A percentile compares a stretch with the other conserved stretches of the same genome.
Conservation (phyloP, 2,797 vertebrate species). For the Loriculus beryllinus region DNA sequence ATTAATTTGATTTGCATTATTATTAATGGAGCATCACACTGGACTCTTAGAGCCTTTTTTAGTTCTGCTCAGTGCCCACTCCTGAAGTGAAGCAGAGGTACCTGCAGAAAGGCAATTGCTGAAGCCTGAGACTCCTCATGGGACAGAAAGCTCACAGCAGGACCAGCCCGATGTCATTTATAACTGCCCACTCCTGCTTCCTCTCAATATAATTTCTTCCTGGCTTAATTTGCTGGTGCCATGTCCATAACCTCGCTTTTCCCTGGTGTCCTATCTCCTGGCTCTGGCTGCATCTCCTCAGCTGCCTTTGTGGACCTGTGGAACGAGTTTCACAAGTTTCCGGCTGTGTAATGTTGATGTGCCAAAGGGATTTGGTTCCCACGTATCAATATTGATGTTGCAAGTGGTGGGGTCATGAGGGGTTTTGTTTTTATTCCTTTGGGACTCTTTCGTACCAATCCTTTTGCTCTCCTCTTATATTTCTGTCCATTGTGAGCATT, state of each 20-base stretch:
- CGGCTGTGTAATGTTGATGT: neutral
- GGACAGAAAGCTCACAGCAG: neutral
- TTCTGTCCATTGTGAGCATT: neutral
- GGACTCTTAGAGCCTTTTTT: neutral
- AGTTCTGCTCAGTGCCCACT: accelerated
- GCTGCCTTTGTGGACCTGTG: neutral
- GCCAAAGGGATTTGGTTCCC: conserved; percentile 34
- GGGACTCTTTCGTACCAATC: neutral
- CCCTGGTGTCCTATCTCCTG: accelerated
- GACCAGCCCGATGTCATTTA: neutral
- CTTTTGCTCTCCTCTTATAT: neutral
- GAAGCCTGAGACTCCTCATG: neutral
- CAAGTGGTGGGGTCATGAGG: neutral
- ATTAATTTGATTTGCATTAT: neutral
- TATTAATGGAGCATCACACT: neutral
- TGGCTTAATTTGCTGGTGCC: conserved; percentile 11
- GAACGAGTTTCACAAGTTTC: conserved; percentile 44
- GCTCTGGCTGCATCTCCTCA: neutral
- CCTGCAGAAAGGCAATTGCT: neutral
- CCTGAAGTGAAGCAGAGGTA: neutral
- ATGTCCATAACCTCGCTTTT: neutral
- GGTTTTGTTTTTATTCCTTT: neutral
- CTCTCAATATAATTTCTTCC: conserved; percentile 42
- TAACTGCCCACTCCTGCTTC: neutral
- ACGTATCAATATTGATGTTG: neutral